Percentiles rank a stretch among this genome's conserved stretches.
phyloP scores from a whole-genome alignment of 2,113 vertebrate genomes.

The Typhlomys cinereus region DNA sequence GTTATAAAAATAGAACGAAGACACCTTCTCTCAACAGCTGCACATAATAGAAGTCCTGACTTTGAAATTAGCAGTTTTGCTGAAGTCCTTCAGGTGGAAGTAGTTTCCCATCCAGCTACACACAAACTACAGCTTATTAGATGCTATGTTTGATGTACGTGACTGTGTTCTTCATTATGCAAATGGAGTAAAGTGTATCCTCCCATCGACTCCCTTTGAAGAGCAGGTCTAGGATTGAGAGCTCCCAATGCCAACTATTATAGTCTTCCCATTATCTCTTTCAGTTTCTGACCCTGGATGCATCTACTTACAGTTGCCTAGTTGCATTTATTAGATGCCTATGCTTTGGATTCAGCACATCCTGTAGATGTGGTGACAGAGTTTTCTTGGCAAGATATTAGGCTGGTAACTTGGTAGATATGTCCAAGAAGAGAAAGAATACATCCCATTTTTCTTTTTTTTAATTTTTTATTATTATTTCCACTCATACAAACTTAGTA shows the following conservation, averaged over 20 bases:
- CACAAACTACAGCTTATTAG: not conserved
- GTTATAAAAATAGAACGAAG: not conserved
- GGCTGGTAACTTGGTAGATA: not conserved
- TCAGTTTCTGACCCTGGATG: not conserved
- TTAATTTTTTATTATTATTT: no score
- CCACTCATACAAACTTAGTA: no score
- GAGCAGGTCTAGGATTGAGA: not conserved
- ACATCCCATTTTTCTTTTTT: not conserved
- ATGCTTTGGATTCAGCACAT: not conserved
- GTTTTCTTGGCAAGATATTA: not conserved
- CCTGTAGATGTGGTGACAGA: not conserved
- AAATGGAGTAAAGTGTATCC: not conserved
- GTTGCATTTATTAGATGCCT: not conserved
- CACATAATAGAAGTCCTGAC: not conserved
- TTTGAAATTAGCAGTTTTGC: not conserved
- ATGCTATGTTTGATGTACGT: not conserved
- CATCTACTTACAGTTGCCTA: not conserved
- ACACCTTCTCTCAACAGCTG: not conserved
- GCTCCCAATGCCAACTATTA: not conserved
- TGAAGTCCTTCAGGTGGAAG: not conserved
- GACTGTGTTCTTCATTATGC: not conserved
- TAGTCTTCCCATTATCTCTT: not conserved
- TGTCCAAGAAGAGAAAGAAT: not conserved
- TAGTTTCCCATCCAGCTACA: not conserved
- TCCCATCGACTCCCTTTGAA: not conserved